Percentiles rank a stretch among this genome's conserved stretches.
These are phyloP conservation scores for Oligia latruncula DNA, from an alignment of 2,888 invertebrate genomes.

Conservation along the genomic window DNA sequence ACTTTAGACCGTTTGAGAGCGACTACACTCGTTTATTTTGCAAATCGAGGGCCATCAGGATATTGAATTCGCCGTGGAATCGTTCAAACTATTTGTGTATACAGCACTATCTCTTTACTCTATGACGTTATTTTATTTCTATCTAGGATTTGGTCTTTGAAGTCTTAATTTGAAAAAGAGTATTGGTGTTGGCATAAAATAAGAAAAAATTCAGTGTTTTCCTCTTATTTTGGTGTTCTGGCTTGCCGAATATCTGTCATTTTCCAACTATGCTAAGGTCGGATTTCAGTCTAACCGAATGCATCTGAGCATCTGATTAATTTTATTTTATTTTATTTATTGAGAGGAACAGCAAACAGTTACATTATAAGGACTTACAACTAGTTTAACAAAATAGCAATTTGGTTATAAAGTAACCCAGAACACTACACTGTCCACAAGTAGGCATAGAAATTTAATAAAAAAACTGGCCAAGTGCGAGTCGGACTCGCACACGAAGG, in stretches of 20 bases:
- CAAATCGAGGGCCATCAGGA: constrained; percentile 47
- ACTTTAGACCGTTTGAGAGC: constrained; percentile 23
- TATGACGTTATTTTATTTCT: constrained; percentile 11
- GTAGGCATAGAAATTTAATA: too few relatives aligned
- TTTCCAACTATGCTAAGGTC: background rate
- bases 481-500: too few relatives aligned
- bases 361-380: too few relatives aligned
- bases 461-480: too few relatives aligned
- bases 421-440: too few relatives aligned
- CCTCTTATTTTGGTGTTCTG: background rate
- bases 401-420: too few relatives aligned
- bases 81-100: constrained; percentile 35
- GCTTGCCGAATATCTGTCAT: background rate
- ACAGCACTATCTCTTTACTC: constrained; percentile 17
- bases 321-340: too few relatives aligned
- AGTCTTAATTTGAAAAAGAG: background rate
- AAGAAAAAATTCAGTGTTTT: background rate
- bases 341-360: too few relatives aligned
- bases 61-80: constrained; percentile 41
- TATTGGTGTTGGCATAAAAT: background rate
- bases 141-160: constrained; percentile 10
- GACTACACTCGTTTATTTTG: constrained; percentile 42
- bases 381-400: too few relatives aligned
- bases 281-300: background rate
- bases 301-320: background rate